Percentiles rank a stretch among this genome's conserved stretches.
These are phyloP conservation scores for Apamea anceps DNA, from an alignment of 2,888 invertebrate genomes.

Conservation along the genomic window DNA sequence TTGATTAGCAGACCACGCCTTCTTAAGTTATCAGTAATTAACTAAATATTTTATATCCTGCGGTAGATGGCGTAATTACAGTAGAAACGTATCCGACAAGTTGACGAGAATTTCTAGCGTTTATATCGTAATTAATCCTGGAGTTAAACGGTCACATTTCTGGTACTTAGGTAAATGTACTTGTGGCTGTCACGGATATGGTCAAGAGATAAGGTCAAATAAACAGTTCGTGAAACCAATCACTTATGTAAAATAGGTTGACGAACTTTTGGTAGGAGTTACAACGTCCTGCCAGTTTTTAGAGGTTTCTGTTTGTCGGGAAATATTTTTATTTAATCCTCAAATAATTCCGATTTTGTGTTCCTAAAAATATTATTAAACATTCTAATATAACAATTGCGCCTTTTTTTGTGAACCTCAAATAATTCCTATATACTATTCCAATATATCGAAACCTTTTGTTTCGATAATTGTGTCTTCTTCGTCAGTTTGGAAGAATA, in stretches of 20 bases:
- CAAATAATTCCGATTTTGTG: not conserved
- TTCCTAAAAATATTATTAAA: not conserved
- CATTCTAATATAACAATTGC: not conserved
- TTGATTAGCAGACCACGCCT: constrained; percentile 33
- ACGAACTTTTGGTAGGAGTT: not conserved
- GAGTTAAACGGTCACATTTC: constrained; percentile 33
- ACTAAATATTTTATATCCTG: constrained; percentile 55
- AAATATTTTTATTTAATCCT: not conserved
- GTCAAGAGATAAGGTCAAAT: constrained; percentile 1
- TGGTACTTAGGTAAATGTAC: constrained; percentile 12
- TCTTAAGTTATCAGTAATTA: constrained; percentile 33
- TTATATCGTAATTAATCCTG: constrained; percentile 44
- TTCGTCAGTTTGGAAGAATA: not conserved
- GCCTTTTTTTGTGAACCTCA: not conserved
- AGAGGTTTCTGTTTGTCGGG: not conserved
- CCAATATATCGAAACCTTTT: too few species aligned
- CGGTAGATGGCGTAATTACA: constrained; percentile 42
- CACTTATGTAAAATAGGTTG: not conserved
- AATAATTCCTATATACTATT: not conserved
- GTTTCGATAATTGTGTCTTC: not conserved
- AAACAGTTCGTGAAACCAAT: not conserved
- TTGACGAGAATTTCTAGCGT: constrained; percentile 54
- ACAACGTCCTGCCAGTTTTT: not conserved
- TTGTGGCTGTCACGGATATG: constrained; percentile 20
- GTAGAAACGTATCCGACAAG: constrained; percentile 49